Evolutionary conservation across 2,797 vertebrate genomes (phyloP), one percentile per base, ranked within the genome.

Genomic region (Muraenolepis orangiensis): DNA sequence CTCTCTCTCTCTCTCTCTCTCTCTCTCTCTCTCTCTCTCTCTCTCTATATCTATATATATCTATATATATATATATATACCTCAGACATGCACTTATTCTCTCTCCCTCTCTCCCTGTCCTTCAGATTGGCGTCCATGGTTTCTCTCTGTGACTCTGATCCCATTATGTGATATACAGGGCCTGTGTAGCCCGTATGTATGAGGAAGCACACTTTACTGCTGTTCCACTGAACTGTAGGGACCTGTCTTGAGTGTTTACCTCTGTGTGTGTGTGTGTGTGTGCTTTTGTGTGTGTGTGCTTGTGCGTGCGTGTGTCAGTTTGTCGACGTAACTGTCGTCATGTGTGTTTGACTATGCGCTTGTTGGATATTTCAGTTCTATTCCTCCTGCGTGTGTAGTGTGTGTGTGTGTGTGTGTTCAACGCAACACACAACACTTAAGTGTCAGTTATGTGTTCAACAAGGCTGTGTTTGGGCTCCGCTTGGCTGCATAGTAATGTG

Each of bases 151-250:
- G 2, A 0, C 51, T 57, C n/a, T 46, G 51, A 57, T n/a, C 51
- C 51, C 51, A 23, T 57, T 2, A 23, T 23, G 20, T 57, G 51
- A 57, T 30, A 66, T 66, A 66, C 20, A 30, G 23, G 23, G 77
- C 79, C 68, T 76, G 72, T 82, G 66, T 71, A 73, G 66, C 66
- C 57, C n/a, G 36, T 71, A 69, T 10, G 26, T 28, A 72, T 11
- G 31, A 70, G 78, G 73, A n/a, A 71, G 34, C 29, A 34, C 30
- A 69, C 51, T 68, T 57, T 69, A 64, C 68, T 69, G 66, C 10
- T 20, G 26, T 30, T 12, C 16, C 71, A 14, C 34, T 76, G 73
- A 85, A 76, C 73, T 74, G 61, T 73, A 38, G 18, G 13, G 46
- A 66, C 36, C 66, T 51, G 34, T 73, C 28, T 23, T 72, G 16